Evolutionary conservation across 1,140 invertebrate genomes (phyloP), one percentile per base, ranked within the genome.

Genomic region (Caenorhabditis latens): DNA sequence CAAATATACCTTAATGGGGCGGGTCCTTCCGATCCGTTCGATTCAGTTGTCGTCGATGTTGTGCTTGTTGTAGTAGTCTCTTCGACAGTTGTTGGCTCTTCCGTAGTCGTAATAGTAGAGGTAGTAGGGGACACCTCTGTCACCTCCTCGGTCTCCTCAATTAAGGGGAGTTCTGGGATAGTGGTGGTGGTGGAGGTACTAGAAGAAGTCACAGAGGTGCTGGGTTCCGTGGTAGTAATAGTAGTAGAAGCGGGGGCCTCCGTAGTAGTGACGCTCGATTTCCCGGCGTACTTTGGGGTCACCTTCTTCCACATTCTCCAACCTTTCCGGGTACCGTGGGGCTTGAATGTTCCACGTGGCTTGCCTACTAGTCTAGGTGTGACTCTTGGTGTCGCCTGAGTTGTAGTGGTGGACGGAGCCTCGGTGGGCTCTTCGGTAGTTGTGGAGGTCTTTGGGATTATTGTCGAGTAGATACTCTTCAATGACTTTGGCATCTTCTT

Each of bases 1-100:
- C 86, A 86, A 86, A 86, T 86, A 71, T 79, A 86, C 86, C 86
- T 86, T 67, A 71, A 53, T 79, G 71, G 71, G 71, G 71, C 32
- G 40, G 71, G 71, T 24, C 71, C 71, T 79, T 79, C 71, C 71
- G 71, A 79, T 79, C 71, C 71, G 53, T 24, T 79, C 32, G 71
- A 53, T 46, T 48, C 75, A 46, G 82, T 65, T 7, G 86, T 83
- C 9, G 86, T 50, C 32, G 32, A 46, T 40, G 8, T 32, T 32
- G 32, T 32, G 32, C 32, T 32, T n/a, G 85, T 86, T 24, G 85
- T 86, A 19, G 63, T 58, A 9, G 84, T 67, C 42, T 61, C 1
- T 48, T 21, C 40, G 19, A 40, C 58, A 14, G 71, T 58, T 9
- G 82, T 61, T 5, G 83, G n/a, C 21, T 32, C 32, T 32, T 53